Conservation (phyloP, 2,113 vertebrate species). For the Cyanoderma ruficeps region DNA sequence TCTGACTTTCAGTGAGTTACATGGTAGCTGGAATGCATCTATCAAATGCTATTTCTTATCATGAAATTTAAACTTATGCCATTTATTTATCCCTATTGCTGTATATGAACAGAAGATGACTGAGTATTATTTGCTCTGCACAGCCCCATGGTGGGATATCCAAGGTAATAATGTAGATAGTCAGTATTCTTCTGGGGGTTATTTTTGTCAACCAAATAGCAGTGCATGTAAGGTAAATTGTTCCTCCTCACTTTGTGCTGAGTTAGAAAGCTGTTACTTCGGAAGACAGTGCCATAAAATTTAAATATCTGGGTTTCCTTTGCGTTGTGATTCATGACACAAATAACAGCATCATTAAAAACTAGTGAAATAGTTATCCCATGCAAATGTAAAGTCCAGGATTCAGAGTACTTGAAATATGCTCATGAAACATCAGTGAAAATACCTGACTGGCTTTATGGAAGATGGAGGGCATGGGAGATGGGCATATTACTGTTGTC, state of each 20-base stretch:
- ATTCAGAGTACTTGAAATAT: conserved; percentile 23
- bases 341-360: conserved; percentile 49
- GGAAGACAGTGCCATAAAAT: conserved; percentile 32
- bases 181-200: conserved; percentile 16
- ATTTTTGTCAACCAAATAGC: conserved; percentile 28
- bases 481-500: not conserved
- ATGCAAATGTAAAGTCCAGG: not conserved
- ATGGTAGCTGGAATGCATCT: not conserved
- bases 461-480: not conserved
- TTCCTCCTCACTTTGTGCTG: conserved; percentile 16
- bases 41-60: not conserved
- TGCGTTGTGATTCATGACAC: conserved; percentile 31
- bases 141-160: not conserved
- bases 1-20: not conserved
- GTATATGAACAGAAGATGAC: not conserved
- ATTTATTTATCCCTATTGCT: conserved; percentile 8
- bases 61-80: not conserved
- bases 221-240: conserved; percentile 38
- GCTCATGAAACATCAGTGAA: not conserved
- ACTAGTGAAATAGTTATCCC: conserved; percentile 2
- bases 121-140: conserved; percentile 12
- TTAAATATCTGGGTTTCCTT: conserved; percentile 53
- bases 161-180: conserved; percentile 16
- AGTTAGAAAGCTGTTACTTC: conserved; percentile 46
- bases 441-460: not conserved